These are phyloP conservation scores for Butorides virescens DNA, from an alignment of 2,113 vertebrate species.

Conservation along the genomic window DNA sequence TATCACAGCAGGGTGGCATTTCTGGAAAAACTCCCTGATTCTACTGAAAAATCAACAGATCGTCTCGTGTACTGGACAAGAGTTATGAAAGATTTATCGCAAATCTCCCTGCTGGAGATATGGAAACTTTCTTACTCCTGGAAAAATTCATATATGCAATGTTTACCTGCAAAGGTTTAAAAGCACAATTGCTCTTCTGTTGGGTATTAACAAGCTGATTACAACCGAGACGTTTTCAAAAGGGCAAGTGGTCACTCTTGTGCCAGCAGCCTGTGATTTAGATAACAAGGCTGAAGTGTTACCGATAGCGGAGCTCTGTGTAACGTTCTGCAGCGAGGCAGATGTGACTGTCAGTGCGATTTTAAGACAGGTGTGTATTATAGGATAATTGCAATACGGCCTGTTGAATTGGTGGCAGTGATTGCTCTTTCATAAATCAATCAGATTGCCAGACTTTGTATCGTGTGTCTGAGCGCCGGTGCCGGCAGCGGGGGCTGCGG, in stretches of 20 bases:
- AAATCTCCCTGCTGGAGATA: not conserved
- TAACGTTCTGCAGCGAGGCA: not conserved
- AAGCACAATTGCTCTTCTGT: not conserved
- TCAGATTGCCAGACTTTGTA: not conserved
- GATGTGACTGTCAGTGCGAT: not conserved
- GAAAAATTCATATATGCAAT: not conserved
- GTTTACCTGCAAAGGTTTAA: not conserved
- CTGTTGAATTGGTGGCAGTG: not conserved
- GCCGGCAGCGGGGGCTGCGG: rapidly evolving
- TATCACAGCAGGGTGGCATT: not conserved
- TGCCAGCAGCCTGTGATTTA: not conserved
- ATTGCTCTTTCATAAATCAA: not conserved
- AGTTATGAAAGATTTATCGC: not conserved
- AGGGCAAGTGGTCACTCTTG: not conserved
- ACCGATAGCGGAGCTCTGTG: not conserved
- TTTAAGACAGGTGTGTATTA: not conserved
- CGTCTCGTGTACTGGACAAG: not conserved
- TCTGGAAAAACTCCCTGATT: not conserved
- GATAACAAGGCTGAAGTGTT: not conserved
- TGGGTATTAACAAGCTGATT: not conserved
- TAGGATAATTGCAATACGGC: not conserved
- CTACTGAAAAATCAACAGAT: not conserved
- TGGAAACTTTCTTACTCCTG: not conserved
- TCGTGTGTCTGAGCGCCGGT: rapidly evolving
- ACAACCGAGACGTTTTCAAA: not conserved